A percentile compares a stretch with the other conserved stretches of the same genome.
Conservation (phyloP, 92 coral and sea anemone genomes). For the Ricordea florida region DNA sequence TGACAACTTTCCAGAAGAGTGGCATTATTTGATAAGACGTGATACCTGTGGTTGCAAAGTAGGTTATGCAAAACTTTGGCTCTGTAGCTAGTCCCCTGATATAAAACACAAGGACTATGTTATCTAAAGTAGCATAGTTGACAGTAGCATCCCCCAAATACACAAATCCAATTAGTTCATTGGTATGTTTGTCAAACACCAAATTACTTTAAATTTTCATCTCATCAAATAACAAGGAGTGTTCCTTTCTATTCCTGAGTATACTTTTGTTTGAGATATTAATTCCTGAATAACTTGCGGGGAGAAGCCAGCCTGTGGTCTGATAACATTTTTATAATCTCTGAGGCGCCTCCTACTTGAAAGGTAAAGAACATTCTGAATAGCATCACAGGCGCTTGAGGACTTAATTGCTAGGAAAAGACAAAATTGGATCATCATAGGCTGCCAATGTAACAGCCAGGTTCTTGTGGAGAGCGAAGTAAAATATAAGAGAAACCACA, state of each 20-base stretch:
- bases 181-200: constrained; percentile 40
- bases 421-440: constrained; percentile 20
- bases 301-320: constrained; percentile 38
- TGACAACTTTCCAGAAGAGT: constrained; percentile 33
- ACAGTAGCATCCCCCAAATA: constrained; percentile 45
- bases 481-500: too few relatives aligned
- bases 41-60: constrained; percentile 27
- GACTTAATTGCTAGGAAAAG: constrained; percentile 37
- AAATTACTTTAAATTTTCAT: constrained; percentile 31
- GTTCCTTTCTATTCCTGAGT: neutral
- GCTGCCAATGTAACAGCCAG: too few relatives aligned
- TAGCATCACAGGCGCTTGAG: constrained; percentile 45
- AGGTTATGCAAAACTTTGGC: neutral
- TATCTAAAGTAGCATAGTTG: constrained; percentile 23
- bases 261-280: neutral
- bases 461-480: too few relatives aligned
- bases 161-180: constrained; percentile 58
- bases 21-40: constrained; percentile 34
- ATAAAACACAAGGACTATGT: constrained; percentile 12
- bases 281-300: neutral
- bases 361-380: constrained; percentile 19
- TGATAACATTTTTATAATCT: constrained; percentile 40
- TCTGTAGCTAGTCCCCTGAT: constrained; percentile 38
- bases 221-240: constrained; percentile 8
- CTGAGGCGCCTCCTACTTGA: constrained; percentile 39